Evolutionary conservation across 2,888 invertebrate species (phyloP).

Genomic region (Gastracanthus pulcherrimus): DNA sequence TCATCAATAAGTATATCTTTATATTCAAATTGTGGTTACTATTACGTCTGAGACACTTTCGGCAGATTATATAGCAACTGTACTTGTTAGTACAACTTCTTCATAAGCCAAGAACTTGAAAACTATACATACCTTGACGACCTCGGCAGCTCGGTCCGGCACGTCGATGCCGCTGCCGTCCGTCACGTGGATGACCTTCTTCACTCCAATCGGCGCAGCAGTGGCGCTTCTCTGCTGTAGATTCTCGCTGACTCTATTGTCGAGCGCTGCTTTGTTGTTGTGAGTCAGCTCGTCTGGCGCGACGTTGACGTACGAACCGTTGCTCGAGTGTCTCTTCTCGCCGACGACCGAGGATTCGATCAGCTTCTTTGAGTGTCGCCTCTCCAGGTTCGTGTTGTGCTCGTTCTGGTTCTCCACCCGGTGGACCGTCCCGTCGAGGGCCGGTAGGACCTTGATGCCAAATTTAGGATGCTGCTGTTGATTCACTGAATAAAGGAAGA

Average conservation of each 20-base stretch:
- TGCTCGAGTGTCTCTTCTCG: slow-evolving; percentile 59
- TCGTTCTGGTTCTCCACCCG: slow-evolving; percentile 75
- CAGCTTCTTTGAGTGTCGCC: slow-evolving; percentile 71
- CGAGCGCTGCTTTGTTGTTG: not conserved
- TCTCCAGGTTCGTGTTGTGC: slow-evolving; percentile 75
- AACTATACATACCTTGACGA: slow-evolving; percentile 60
- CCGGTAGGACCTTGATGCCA: slow-evolving; percentile 82
- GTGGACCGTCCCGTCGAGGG: slow-evolving; percentile 73
- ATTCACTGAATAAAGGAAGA: too few relatives aligned
- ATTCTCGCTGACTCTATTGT: slow-evolving; percentile 49
- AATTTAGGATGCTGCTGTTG: slow-evolving; percentile 80
- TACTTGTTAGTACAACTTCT: slow-evolving; percentile 69
- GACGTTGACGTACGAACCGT: not conserved
- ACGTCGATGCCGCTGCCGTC: slow-evolving; percentile 61
- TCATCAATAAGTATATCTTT: too few relatives aligned
- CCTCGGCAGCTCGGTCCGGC: slow-evolving; percentile 62
- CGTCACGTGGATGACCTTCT: slow-evolving; percentile 70
- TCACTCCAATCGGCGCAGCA: not conserved
- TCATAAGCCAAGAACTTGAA: not conserved
- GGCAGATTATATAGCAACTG: slow-evolving; percentile 70
- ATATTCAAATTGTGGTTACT: too few relatives aligned
- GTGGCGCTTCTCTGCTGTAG: slow-evolving; percentile 56
- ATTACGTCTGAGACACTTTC: too few relatives aligned
- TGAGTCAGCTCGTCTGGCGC: not conserved
- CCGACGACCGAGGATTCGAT: slow-evolving; percentile 58